Evolutionary conservation across 2,888 invertebrate genomes (phyloP), one percentile per base, ranked within the genome.

Genomic region (Anagyrus pseudococci): DNA sequence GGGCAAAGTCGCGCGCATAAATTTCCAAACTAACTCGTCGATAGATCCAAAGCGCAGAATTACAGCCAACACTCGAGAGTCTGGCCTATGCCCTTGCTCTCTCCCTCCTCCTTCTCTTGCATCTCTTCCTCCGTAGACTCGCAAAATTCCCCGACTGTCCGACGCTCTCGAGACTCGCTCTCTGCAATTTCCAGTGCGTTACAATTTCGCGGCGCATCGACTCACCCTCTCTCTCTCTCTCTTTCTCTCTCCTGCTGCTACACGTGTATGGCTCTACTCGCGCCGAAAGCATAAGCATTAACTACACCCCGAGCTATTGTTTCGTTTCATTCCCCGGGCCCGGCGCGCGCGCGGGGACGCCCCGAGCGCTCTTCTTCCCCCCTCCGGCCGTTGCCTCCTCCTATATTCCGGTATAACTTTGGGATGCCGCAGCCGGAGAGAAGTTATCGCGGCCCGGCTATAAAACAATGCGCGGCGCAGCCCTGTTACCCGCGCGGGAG

Each of bases 391-490:
- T 17, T 43, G n/a, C 10, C 43, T 10, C 15, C n/a, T 37, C 7
- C 13, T 37, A 37, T 37, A 37, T 37, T n/a, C n/a, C n/a, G n/a
- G 37, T 37, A 37, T 37, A 37, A 10, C 7, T 10, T 43, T 17
- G 17, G 10, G 43, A 10, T 13, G 17, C 15, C 43, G 43, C n/a
- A 29, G 48, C 23, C 25, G 55, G 52, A 61, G 66, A 61, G 56
- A 71, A 75, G 72, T 76, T 74, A 75, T 75, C 76, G 73, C 68
- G 63, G 29, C n/a, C n/a, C 65, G 71, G 74, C 75, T 74, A 75
- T 78, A 77, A 78, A 79, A 78, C 78, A 77, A 77, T 77, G 73
- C 73, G 64, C n/a, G n/a, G n/a, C n/a, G n/a, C n/a, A n/a, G 69
- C 68, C 67, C 66, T 67, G 68, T 71, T 69, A 67, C 70, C 68